Evolutionary conservation across 2,113 vertebrate genomes (phyloP), one percentile per base, ranked within the genome.

Genomic region (Albula goreensis): DNA sequence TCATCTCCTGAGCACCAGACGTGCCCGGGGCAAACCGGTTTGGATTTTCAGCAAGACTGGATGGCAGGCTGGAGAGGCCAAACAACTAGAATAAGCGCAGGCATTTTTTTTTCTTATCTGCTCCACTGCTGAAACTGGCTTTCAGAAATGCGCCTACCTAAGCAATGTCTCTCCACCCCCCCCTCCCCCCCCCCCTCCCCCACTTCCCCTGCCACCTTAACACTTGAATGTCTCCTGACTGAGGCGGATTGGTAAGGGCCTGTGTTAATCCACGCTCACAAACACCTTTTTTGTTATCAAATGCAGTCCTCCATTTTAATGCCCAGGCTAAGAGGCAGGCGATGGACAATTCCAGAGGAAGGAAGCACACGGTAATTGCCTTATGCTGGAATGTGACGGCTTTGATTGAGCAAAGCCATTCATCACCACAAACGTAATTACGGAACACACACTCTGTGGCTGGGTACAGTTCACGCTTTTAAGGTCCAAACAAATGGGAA

Each of bases 321-420:
- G 9, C 8, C 41, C 2, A 77, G 63, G 12, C 49, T 7, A 5
- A n/a, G 49, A 84, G 41, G 50, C 15, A 60, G 82, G n/a, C 25
- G 49, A 2, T 5, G 83, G 60, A 77, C 63, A 84, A 12, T 83
- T 83, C 60, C 11, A 57, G 51, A 8, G 56, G 60, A 48, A 51
- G 80, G 8, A n/a, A 53, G 12, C 74, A 50, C 50, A 53, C 15
- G 56, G n/a, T 78, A 78, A 85, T 78, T 49, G 31, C 74, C 74
- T 31, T 17, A 12, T 52, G n/a, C 15, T 80, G 84, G 74, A 79
- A 79, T 51, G 50, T 57, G 74, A 80, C 84, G 57, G 74, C 13
- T 51, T 31, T 79, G 84, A 85, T 57, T 79, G 77, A 80, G 12
- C 74, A 85, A 15, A 78, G 66, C 81, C 77, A 60, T 85, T 79